Percentiles rank a stretch among this genome's conserved stretches.
Conservation (phyloP, 2,797 vertebrate genomes). For the Rhynchotus rufescens region DNA sequence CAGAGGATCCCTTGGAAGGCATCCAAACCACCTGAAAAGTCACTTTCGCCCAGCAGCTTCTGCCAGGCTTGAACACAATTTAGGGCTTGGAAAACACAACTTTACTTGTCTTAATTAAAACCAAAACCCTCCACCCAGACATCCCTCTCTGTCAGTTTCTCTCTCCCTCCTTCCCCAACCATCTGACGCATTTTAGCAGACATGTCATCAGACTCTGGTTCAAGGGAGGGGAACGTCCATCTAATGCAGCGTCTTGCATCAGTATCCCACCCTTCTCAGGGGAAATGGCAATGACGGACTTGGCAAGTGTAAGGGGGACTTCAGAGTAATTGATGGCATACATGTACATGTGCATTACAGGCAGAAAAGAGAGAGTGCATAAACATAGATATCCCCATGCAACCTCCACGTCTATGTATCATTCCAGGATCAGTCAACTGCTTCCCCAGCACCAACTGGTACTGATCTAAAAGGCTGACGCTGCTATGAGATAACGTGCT, state of each 20-base stretch:
- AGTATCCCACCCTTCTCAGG: conserved; percentile 33
- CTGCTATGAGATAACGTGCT: not conserved
- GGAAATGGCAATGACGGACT: conserved; percentile 10
- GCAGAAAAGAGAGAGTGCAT: not conserved
- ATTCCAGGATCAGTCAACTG: not conserved
- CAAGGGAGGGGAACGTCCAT: not conserved
- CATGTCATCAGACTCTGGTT: conserved; percentile 42
- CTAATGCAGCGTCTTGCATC: not conserved
- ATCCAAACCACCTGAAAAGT: conserved; percentile 13
- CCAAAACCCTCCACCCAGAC: conserved; percentile 46
- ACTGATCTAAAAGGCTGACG: not conserved
- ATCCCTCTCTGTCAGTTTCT: not conserved
- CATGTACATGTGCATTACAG: rapidly evolving
- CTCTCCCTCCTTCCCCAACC: not conserved
- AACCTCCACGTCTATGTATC: not conserved
- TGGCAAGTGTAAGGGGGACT: conserved; percentile 4
- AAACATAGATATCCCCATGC: not conserved
- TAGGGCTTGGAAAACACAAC: not conserved
- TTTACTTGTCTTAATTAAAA: conserved; percentile 69
- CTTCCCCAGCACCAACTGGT: not conserved
- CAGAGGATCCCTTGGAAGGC: not conserved
- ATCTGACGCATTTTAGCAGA: conserved; percentile 31
- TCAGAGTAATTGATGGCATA: not conserved
- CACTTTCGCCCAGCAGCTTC: not conserved
- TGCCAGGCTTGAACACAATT: not conserved